Conservation (phyloP, 2,797 vertebrate species). For the Lepus townsendii region DNA sequence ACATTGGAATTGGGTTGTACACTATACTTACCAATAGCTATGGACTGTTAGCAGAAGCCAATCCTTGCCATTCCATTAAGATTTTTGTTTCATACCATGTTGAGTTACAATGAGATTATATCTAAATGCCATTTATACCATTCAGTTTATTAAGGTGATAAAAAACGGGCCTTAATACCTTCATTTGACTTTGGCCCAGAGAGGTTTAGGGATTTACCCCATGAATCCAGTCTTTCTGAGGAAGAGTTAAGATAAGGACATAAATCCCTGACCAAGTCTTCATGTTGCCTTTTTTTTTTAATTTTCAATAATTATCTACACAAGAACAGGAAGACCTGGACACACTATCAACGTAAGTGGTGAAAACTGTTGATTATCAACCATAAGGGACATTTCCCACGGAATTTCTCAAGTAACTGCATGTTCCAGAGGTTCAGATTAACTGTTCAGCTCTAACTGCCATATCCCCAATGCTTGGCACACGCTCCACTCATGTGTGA, state of each 20-base stretch:
- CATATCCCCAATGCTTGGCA: neutral
- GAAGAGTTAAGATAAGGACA: conserved; percentile 35
- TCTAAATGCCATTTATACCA: neutral
- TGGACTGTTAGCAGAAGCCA: neutral
- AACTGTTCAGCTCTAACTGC: neutral
- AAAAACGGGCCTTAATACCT: neutral
- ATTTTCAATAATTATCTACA: conserved; percentile 20
- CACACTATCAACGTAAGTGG: neutral
- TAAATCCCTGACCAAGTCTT: conserved; percentile 18
- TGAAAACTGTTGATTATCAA: neutral
- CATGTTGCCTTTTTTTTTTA: neutral
- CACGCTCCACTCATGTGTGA: neutral
- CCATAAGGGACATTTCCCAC: neutral
- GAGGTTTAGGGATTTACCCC: conserved; percentile 26
- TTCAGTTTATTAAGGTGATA: neutral
- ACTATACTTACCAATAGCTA: neutral
- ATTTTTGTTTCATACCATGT: conserved; percentile 8
- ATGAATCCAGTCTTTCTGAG: neutral
- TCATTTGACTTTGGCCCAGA: neutral
- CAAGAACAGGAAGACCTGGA: neutral
- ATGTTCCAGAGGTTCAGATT: neutral
- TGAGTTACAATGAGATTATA: neutral
- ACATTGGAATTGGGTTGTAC: neutral
- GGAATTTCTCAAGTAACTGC: neutral
- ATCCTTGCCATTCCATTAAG: neutral